Conservation (phyloP, 1,140 invertebrate genomes). For the Sarcophaga bullata region DNA sequence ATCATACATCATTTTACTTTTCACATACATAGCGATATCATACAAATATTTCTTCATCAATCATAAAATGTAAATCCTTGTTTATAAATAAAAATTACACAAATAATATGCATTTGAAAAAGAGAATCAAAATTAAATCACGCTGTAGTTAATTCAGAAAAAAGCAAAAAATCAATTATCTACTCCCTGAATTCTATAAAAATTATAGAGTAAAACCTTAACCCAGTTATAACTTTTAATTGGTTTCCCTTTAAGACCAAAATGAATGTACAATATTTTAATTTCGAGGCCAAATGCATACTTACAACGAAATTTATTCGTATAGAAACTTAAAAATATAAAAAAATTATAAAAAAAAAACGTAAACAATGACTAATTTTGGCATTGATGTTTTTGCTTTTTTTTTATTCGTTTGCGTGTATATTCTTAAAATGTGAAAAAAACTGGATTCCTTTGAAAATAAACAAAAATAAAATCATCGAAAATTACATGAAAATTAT, state of each 20-base stretch:
- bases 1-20: too few relatives aligned
- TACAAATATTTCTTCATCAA: too few relatives aligned
- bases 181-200: too few relatives aligned
- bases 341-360: conserved; percentile 28
- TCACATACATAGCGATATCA: too few relatives aligned
- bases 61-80: too few relatives aligned
- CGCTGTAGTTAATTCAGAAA: too few relatives aligned
- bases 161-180: too few relatives aligned
- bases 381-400: conserved; percentile 27
- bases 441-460: conserved; percentile 34
- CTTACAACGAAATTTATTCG: neutral
- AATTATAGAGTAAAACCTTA: neutral
- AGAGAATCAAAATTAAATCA: too few relatives aligned
- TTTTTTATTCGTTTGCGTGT: neutral
- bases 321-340: neutral
- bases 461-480: conserved; percentile 21
- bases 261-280: neutral
- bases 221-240: neutral
- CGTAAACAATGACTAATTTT: conserved; percentile 40
- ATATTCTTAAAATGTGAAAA: neutral
- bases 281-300: neutral
- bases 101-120: too few relatives aligned
- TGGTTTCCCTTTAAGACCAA: neutral
- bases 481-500: conserved; percentile 10
- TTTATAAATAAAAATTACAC: too few relatives aligned